Evolutionary conservation across 2,797 vertebrate species (phyloP), one percentile per base, ranked within the genome.

Genomic region (Peromyscus aztecus): DNA sequence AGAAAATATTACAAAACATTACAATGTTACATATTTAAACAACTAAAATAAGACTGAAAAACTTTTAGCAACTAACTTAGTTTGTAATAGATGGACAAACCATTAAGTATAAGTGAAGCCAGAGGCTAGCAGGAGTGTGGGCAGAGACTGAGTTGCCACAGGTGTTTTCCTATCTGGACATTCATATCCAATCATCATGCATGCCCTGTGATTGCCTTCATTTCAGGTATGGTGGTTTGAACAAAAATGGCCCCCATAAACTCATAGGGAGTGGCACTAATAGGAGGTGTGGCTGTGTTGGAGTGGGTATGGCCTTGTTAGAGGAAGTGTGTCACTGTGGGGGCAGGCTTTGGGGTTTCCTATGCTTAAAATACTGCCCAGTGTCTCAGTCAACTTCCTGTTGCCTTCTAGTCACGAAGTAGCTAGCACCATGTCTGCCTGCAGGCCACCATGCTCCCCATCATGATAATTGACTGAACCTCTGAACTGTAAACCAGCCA

Each of bases 1-100:
- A 97, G 97, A 98, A 98, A 98, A 98, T 98, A 98, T 97, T 98
- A 96, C 96, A 94, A 97, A 98, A 97, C 96, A 96, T 73, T 81
- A 57, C 73, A 89, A 71, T 12, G 24, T 49, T 96, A 49, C 61
- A 84, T 89, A 90, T 92, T 97, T 91, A 71, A 69, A 89, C 89
- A 95, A 90, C 86, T 87, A 91, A 97, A 98, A 95, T 96, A 95
- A 89, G 49, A 89, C 0, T 31, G 43, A 89, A 65, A 43, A 63
- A 89, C 55, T 83, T 97, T 86, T 82, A 96, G 82, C 63, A 77
- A 90, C 86, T 77, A 87, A 14, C 75, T 93, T 27, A 1, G 14
- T 40, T 81, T 80, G 43, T 43, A 65, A 88, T 65, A 52, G 78
- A 84, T 14, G 12, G 34, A 65, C 40, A 52, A 65, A 61, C 82